phyloP scores from a whole-genome alignment of 1,140 invertebrate genomes.

The Halesus radiatus region DNA sequence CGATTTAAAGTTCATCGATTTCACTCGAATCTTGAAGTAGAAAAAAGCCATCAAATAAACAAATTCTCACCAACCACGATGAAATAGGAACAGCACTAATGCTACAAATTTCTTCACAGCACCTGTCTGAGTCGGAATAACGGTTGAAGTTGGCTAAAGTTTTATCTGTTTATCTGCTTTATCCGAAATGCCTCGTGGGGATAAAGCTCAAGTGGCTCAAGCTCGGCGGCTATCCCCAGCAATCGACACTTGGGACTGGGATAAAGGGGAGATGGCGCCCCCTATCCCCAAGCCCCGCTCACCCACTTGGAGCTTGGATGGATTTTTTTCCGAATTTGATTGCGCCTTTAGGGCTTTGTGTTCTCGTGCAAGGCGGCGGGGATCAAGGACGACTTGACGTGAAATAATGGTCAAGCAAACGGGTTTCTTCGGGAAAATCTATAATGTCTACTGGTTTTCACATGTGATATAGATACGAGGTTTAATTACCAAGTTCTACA shows the following conservation, averaged over 20 bases:
- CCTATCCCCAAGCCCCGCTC: not conserved
- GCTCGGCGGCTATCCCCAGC: slow-evolving; percentile 37
- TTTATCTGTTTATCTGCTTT: slow-evolving; percentile 50
- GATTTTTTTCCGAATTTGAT: slow-evolving; percentile 32
- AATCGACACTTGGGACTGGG: slow-evolving; percentile 49
- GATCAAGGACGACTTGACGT: not conserved
- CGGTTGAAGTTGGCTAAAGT: slow-evolving; percentile 41
- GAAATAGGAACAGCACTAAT: slow-evolving; percentile 6
- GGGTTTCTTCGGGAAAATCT: no score
- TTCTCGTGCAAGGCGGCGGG: not conserved
- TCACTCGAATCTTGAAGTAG: no score
- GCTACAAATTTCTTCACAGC: slow-evolving; percentile 28
- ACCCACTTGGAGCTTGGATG: not conserved
- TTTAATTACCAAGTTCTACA: no score
- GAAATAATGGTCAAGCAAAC: no score
- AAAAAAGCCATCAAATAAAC: slow-evolving; percentile 8
- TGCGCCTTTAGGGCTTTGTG: slow-evolving; percentile 18
- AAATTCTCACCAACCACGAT: slow-evolving; percentile 4
- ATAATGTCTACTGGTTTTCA: no score
- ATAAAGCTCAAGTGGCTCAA: slow-evolving; percentile 38
- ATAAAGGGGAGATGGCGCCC: slow-evolving; percentile 24
- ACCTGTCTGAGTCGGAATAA: slow-evolving; percentile 46
- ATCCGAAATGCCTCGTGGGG: slow-evolving; percentile 40
- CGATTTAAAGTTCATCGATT: no score
- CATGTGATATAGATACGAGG: no score